Evolutionary conservation across 2,113 vertebrate species (phyloP), one percentile per base, ranked within the genome.

Genomic region (Chlorocebus sabaeus): DNA sequence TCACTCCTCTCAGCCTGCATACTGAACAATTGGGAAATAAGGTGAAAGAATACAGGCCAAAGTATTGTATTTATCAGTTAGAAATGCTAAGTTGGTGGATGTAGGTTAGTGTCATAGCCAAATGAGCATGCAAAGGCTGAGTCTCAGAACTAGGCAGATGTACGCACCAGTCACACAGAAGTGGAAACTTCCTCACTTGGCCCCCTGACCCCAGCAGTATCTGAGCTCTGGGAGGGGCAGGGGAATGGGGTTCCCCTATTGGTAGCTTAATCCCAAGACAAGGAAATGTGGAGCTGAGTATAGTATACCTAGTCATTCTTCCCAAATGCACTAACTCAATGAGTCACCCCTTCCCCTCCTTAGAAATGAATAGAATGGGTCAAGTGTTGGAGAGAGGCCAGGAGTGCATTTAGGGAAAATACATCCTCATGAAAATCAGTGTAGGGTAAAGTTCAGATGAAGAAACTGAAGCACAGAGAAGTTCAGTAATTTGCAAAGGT

Each of bases 1-100:
- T 27, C 5, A 16, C 3, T 40, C 48, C 30, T 76, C 40, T 70
- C 13, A 20, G 17, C n/a, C n/a, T 55, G 57, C 61, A 7, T 76
- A 81, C 48, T 82, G n/a, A 64, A 70, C 30, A 81, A 35, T 55
- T 94, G 18, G 52, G 80, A 90, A 92, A 76, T 45, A 89, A 92
- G 59, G 45, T 17, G n/a, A 59, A 76, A 80, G 81, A 59, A 55
- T 59, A 12, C 38, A 92, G 30, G 20, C 18, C 61, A 50, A 93
- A 59, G 72, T 35, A 23, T 32, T 6, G 35, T 52, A 45, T 91
- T 45, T 43, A 85, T 48, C 57, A 32, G 0, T n/a, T 35, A 86
- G 13, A 93, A 38, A 86, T 7, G 13, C 16, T 78, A 45, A 68
- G 5, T 79, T 93, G 45, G 8, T 38, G 2, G 45, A 17, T 80